Evolutionary conservation across 2,113 vertebrate species (phyloP).

Genomic region (Ifrita kowaldi): DNA sequence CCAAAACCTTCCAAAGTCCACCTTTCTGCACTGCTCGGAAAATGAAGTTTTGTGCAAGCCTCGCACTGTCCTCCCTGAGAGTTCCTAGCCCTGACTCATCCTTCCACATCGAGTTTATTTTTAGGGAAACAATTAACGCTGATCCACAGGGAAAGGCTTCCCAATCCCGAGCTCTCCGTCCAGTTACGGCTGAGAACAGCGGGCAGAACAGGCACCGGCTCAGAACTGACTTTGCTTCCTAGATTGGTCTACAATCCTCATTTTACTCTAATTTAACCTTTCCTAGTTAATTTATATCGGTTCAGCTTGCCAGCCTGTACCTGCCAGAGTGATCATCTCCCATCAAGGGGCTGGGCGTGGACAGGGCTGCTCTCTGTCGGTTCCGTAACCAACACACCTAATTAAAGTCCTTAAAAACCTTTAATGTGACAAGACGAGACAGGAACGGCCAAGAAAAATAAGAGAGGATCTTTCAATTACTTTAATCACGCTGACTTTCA

Average conservation of each 20-base stretch:
- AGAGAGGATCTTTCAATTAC: constrained; percentile 47
- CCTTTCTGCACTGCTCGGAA: not conserved
- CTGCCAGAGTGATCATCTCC: constrained; percentile 68
- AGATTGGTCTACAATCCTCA: constrained; percentile 25
- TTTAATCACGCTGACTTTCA: constrained; percentile 9
- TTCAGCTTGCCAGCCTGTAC: constrained; percentile 66
- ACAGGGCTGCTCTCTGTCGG: constrained; percentile 63
- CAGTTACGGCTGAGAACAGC: not conserved
- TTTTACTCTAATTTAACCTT: constrained; percentile 69
- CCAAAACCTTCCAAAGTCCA: not conserved
- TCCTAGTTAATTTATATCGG: constrained; percentile 69
- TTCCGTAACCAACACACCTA: constrained; percentile 54
- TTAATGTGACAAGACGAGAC: constrained; percentile 63
- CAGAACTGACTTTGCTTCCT: not conserved
- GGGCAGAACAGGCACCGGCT: not conserved
- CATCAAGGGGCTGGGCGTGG: constrained; percentile 62
- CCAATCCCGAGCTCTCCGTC: not conserved
- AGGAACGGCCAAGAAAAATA: constrained; percentile 42
- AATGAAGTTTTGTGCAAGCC: not conserved
- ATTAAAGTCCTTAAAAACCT: constrained; percentile 71
- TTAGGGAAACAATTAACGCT: not conserved
- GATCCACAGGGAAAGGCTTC: not conserved
- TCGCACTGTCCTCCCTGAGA: rapidly evolving
- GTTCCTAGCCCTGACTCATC: not conserved
- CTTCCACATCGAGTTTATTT: not conserved